Evolutionary conservation across 1,140 invertebrate species (phyloP), one percentile per base, ranked within the genome.

Genomic region (Drosophila nasuta): DNA sequence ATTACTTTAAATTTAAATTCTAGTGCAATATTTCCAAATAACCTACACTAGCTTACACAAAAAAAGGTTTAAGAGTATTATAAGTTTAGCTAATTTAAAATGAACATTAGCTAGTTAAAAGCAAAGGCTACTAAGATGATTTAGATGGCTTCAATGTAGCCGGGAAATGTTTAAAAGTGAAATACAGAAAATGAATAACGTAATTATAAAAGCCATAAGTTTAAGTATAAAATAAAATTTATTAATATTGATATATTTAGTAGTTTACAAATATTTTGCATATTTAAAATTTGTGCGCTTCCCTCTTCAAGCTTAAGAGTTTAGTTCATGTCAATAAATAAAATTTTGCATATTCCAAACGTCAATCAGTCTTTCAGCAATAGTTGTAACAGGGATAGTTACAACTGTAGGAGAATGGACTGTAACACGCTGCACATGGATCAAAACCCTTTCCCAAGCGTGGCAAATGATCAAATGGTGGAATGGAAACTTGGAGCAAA

Each of bases 391-490:
- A 51, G 2, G 68, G 59, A 56, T 57, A 62, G 17, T 17, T 51
- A 11, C 46, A 43, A 2, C 17, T 11, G 8, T 17, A 49, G 7
- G 5, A 13, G 33, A 64, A 67, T 1, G 43, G 13, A 17, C 56
- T n/a, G 5, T 52, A 59, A 8, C 54, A 60, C 1, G 15, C 4
- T 0, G 25, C 1, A 17, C 73, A 71, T 0, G 73, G 73, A 60
- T 75, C 67, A 13, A 20, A 35, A 8, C 51, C 51, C 8, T 64
- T 75, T 6, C 66, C 52, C 1, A 54, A 52, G 1, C 52, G 41
- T 0, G 49, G n/a, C 7, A 75, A 25, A 5, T 25, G 11, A 0
- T 69, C 59, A 6, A 75, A 25, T 35, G 73, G 73, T 1, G 73
- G 73, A 2, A 62, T 35, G 10, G 59, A 10, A 6, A 58, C 30